Evolutionary conservation across 2,888 invertebrate species (phyloP), one percentile per base, ranked within the genome.

Genomic region (Tricholauxania praeusta): DNA sequence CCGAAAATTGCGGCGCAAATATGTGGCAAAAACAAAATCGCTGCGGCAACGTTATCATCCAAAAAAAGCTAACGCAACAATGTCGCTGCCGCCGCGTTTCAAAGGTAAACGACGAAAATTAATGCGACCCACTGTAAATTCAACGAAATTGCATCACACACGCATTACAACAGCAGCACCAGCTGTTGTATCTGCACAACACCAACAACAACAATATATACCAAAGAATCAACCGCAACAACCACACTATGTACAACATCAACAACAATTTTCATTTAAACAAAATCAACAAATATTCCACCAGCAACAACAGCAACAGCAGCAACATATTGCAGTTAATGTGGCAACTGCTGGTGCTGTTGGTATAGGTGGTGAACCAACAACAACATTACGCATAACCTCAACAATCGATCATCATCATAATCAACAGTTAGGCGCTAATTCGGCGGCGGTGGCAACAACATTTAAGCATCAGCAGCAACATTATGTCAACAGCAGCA

Each of bases 1-100:
- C 62, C 82, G 82, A 73, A 84, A 84, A 75, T 74, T 81, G 74
- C 80, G 84, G 22, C 80, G 84, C 64, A 82, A 84, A 78, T 81
- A 78, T 64, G n/a, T 62, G 17, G 28, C 59, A 59, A 39, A 8
- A 49, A 60, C 62, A 62, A 66, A 73, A 72, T 17, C 51, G 39
- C 32, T 48, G 65, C 71, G 17, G n/a, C 64, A 48, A 28, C 72
- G 12, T 1, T 67, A 72, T 28, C 73, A 71, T 28, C 77, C 63
- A 63, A 74, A 66, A 32, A 72, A 77, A 8, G 75, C 77, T 65
- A 75, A 76, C 17, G 64, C 51, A 10, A 12, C 62, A 53, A 75
- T 73, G 60, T 75, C 72, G 62, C 52, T 68, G 73, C 5, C 68
- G 69, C 8, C 71, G 17, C 74, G 75, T 17, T 77, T 75, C 59